Percentiles rank a stretch among this genome's conserved stretches.
Evolutionary conservation across 2,113 vertebrate genomes (phyloP).

Genomic region (Sapayoa aenigma): DNA sequence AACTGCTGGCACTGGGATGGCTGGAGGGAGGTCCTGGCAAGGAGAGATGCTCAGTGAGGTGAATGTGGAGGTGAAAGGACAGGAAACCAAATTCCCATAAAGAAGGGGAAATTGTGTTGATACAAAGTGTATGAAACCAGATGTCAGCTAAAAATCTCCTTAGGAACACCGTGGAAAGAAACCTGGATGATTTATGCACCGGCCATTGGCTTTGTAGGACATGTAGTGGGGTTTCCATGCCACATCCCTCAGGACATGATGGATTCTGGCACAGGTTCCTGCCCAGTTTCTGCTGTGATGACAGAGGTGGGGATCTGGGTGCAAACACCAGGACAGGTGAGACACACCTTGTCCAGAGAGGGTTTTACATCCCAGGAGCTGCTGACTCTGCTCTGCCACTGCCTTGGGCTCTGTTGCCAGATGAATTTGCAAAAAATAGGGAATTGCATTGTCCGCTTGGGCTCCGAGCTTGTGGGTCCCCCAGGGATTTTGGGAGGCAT

Average conservation of each 20-base stretch:
- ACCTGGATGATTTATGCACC: background rate
- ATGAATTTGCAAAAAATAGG: background rate
- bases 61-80: background rate
- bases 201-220: background rate
- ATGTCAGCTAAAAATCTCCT: background rate
- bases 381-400: background rate
- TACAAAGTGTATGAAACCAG: background rate
- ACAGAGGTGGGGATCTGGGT: background rate
- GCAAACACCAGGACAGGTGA: background rate
- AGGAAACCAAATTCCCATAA: background rate
- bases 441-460: background rate
- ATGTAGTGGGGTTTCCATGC: background rate
- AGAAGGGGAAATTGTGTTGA: background rate
- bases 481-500: background rate
- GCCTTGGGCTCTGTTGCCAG: background rate
- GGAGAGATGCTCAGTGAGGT: background rate
- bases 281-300: background rate
- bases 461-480: accelerated
- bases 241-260: accelerated
- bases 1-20: background rate
- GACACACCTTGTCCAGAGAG: background rate
- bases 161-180: background rate
- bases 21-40: background rate
- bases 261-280: too few relatives aligned
- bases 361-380: background rate